phyloP scores from a whole-genome alignment of 1,140 invertebrate genomes.

The Macrocentrus cingulum region DNA sequence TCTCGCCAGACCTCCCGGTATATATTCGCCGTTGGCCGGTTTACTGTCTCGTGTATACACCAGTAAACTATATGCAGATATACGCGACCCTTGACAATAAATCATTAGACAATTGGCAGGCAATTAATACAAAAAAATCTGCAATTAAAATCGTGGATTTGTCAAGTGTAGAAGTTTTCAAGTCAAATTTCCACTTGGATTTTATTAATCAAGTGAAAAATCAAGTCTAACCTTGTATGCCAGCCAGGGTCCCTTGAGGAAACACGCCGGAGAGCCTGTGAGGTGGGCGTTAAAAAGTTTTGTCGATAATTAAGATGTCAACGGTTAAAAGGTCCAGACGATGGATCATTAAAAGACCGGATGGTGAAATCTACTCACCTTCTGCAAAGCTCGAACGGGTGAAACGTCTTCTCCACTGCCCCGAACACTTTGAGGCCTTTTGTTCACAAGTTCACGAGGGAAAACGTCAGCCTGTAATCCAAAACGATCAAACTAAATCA shows the following conservation, averaged over 20 bases:
- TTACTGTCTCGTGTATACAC: conserved; percentile 12
- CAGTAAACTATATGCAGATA: too few species aligned
- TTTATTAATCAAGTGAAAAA: conserved; percentile 5
- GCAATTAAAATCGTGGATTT: too few species aligned
- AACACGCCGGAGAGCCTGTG: conserved; percentile 58
- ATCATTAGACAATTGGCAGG: too few species aligned
- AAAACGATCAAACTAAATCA: conserved; percentile 23
- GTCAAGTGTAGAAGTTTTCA: not conserved
- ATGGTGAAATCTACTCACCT: conserved; percentile 30
- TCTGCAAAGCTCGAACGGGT: conserved; percentile 58
- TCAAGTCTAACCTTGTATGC: conserved; percentile 56
- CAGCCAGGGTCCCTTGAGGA: conserved; percentile 57
- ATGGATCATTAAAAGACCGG: not conserved
- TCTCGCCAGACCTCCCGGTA: conserved; percentile 17
- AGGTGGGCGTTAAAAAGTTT: conserved; percentile 34
- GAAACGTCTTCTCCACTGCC: conserved; percentile 58
- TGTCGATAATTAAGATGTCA: not conserved
- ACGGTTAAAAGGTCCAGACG: not conserved
- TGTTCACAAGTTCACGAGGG: conserved; percentile 47
- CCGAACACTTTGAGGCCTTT: conserved; percentile 62
- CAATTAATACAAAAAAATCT: too few species aligned
- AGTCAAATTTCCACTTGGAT: not conserved
- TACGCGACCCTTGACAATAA: too few species aligned
- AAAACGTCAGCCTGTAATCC: conserved; percentile 55
- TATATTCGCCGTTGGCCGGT: conserved; percentile 5